Base-by-base conservation (phyloP, 2,888 invertebrate genomes). In the Ypsolopha scabrella region DNA sequence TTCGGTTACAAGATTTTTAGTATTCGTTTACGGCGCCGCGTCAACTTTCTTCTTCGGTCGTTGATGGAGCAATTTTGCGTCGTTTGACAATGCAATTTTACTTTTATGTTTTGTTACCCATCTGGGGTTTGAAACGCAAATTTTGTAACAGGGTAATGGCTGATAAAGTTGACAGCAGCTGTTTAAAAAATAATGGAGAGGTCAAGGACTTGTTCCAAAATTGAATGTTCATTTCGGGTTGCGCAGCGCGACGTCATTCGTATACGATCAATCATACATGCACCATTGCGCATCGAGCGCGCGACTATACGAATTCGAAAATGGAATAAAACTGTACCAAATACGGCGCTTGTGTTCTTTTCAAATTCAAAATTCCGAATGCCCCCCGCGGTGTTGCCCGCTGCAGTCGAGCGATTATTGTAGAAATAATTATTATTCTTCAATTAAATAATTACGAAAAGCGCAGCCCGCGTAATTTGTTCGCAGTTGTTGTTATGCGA, bases 1-100 rank as follows among this genome's bases (percentile, higher is more conserved):
- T 83, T 80, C 75, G 80, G 74, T 81, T 81, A 83, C 85, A 82
- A 80, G 81, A 80, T 81, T 82, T 81, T 83, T 83, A 83, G 80
- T 81, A 83, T 83, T 83, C 82, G 82, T 14, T 82, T 83, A 83
- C 72, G 75, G 74, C 69, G 66, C 67, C 72, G 74, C 69, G 66
- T 68, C 72, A 75, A 80, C 79, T 77, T 68, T 64, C 24, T 24
- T 24, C 24, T 4, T 3, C 68, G 61, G 60, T 59, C 60, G 54
- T 66, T 67, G 64, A 71, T 69, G 73, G 78, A 69, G 78, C 67
- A 73, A 79, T 80, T 79, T 76, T 78, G 73, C 75, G 69, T 70
- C 70, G 72, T 68, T 57, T 60, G 61, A 68, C 73, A 67, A 69
- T 66, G 76, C 72, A 72, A 78, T 80, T 78, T 72, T 67, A 64